Percentiles rank a stretch among this genome's conserved stretches.
These are phyloP conservation scores for Drosophila ficusphila DNA, from an alignment of 1,140 invertebrate species.

Conservation along the genomic window DNA sequence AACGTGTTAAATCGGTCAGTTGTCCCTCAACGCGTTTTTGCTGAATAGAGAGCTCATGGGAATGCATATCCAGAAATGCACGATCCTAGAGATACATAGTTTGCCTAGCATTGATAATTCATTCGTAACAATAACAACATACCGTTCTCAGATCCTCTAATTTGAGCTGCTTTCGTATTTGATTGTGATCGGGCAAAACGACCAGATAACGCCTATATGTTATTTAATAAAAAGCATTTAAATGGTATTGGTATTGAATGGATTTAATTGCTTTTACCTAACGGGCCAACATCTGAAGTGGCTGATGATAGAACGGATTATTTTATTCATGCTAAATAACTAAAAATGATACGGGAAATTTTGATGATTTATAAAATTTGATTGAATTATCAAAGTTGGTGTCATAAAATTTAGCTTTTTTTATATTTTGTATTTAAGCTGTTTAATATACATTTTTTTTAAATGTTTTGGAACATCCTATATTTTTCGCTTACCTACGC, in stretches of 20 bases:
- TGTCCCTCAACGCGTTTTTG: constrained; percentile 38
- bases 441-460: neutral
- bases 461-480: no score
- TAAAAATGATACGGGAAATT: neutral
- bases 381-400: neutral
- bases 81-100: constrained; percentile 28
- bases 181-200: constrained; percentile 16
- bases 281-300: constrained; percentile 11
- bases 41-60: constrained; percentile 1
- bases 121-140: neutral
- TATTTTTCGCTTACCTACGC: no score
- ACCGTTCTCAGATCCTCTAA: constrained; percentile 51
- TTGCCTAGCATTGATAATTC: neutral
- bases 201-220: constrained; percentile 27
- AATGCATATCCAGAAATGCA: neutral
- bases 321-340: neutral
- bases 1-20: constrained; percentile 53
- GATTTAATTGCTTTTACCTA: neutral
- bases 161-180: constrained; percentile 12
- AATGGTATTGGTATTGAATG: no score
- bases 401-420: neutral
- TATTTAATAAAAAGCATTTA: no score
- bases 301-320: constrained; percentile 7
- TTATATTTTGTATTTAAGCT: constrained; percentile 1
- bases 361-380: neutral